Evolutionary conservation across 2,888 invertebrate genomes (phyloP).

Genomic region (Pseudococcus longispinus): DNA sequence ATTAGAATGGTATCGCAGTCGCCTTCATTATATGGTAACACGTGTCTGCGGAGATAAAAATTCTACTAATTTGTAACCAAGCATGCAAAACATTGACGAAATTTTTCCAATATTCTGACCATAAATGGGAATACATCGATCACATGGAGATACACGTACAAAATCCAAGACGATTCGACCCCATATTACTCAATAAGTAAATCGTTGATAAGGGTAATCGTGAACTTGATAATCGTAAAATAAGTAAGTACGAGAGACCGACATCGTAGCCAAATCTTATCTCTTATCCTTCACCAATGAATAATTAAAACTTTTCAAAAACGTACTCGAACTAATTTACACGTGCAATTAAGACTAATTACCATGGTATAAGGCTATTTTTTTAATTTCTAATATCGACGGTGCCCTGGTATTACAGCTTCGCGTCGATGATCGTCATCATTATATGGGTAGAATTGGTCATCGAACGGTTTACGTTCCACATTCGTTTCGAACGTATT

Average conservation of each 20-base stretch:
- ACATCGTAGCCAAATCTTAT: neutral
- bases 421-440: neutral
- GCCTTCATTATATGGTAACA: neutral
- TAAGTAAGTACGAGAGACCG: neutral
- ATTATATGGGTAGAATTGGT: neutral
- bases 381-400: neutral
- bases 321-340: constrained; percentile 19
- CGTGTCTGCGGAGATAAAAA: neutral
- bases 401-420: no score
- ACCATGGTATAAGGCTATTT: neutral
- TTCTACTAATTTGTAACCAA: no score
- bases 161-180: neutral
- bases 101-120: neutral
- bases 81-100: neutral
- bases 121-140: neutral
- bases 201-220: neutral
- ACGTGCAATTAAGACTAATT: constrained; percentile 8
- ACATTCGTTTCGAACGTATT: constrained; percentile 59
- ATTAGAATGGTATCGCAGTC: neutral
- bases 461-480: constrained; percentile 59
- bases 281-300: neutral
- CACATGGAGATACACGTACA: neutral
- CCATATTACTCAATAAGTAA: constrained; percentile 15
- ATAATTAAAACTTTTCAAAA: neutral
- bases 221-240: constrained; percentile 25